Conservation (phyloP, 2,888 invertebrate genomes). For the Periphyllus acericola region DNA sequence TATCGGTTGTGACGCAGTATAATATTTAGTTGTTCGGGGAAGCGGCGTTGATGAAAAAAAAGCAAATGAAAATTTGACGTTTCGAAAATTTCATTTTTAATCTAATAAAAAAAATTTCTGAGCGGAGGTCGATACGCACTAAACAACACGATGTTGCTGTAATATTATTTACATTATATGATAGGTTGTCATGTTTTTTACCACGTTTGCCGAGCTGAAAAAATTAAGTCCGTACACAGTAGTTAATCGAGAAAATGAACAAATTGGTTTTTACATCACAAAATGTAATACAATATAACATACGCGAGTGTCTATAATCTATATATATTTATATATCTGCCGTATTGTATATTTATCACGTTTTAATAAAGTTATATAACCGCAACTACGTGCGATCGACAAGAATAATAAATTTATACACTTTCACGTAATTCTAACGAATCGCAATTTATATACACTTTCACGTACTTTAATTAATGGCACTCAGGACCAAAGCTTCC, state of each 20-base stretch:
- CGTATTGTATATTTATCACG: neutral
- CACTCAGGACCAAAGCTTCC: neutral
- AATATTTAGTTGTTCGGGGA: too few species aligned
- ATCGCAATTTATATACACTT: neutral
- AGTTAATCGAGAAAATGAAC: neutral
- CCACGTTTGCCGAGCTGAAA: neutral
- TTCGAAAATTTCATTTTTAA: neutral
- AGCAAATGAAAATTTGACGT: neutral
- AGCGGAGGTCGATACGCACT: neutral
- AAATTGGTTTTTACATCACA: neutral
- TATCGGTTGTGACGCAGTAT: too few species aligned
- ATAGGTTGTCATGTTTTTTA: neutral
- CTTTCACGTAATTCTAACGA: neutral
- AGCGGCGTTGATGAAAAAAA: neutral
- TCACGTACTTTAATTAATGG: neutral
- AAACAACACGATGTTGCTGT: neutral
- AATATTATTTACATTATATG: slow-evolving; percentile 26
- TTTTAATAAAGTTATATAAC: neutral
- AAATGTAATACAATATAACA: neutral
- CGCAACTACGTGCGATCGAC: neutral
- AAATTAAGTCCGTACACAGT: neutral
- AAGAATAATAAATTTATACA: neutral
- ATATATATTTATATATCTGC: neutral
- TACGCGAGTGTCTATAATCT: neutral
- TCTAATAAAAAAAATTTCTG: slow-evolving; percentile 14